phyloP scores from a whole-genome alignment of 2,888 invertebrate genomes.

The Vanessa cardui region DNA sequence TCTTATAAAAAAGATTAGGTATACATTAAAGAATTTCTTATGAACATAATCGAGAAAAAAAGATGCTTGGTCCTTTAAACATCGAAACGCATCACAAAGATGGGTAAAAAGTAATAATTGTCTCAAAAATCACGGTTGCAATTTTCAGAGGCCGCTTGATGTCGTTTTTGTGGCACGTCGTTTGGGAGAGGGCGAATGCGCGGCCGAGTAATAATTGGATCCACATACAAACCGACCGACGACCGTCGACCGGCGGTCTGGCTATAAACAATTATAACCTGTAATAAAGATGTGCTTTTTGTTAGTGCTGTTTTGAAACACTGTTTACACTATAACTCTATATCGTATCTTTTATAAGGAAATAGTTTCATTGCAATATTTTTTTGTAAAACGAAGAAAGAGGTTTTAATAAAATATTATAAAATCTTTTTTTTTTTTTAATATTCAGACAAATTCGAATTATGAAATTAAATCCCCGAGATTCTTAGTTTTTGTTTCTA shows the following conservation, averaged over 20 bases:
- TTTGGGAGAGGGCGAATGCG: conserved; percentile 35
- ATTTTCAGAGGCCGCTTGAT: conserved; percentile 59
- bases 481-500: neutral
- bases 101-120: conserved; percentile 69
- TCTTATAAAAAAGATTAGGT: no score
- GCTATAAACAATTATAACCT: conserved; percentile 24
- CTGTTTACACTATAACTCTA: neutral
- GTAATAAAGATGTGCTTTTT: conserved; percentile 24
- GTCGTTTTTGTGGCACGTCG: conserved; percentile 52
- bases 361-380: no score
- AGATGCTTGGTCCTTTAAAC: conserved; percentile 30
- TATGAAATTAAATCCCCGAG: no score
- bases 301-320: conserved; percentile 12
- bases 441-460: neutral
- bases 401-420: no score
- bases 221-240: conserved; percentile 17
- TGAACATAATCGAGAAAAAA: conserved; percentile 13
- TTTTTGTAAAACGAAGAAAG: no score
- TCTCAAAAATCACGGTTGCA: conserved; percentile 61
- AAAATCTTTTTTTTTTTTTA: neutral
- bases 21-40: no score
- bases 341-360: no score
- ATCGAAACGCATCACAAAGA: conserved; percentile 55
- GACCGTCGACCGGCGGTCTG: conserved; percentile 9
- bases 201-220: conserved; percentile 24